Base-by-base conservation (phyloP, 2,888 invertebrate species). In the Brenthis ino region DNA sequence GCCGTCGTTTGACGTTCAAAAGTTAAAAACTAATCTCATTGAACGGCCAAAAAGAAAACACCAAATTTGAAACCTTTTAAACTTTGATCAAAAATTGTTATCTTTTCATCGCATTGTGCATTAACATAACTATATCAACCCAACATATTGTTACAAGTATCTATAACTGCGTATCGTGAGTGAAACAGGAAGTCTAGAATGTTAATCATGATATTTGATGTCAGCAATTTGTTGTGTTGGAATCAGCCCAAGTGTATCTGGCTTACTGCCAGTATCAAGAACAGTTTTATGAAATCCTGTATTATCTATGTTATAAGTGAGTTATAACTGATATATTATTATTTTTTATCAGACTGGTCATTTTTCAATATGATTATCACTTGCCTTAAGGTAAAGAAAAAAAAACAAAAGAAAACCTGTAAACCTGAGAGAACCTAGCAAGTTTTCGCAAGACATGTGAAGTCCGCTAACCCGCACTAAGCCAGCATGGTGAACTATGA, bases 141-240 rank as follows among this genome's bases (percentile, higher is more conserved):
- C 20, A 8, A 16, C 13, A 13, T 54, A 64, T 64, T 63, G 37
- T 63, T 54, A 53, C 61, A 37, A 12, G 6, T 63, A 20, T 28
- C 6, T 16, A 6, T 37, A 14, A 43, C 24, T 24, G 13, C 20
- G 24, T 58, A 60, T 28, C 14, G 48, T 13, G 5, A 33, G 14
- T 58, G 51, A 60, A 57, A 58, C 64, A 50, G 67, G 67, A 67
- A 70, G 58, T 70, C 54, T 64, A 70, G 69, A 71, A 68, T 67
- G 71, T 72, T 75, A 70, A 75, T 75, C 71, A 75, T 57, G 67
- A 72, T 58, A 68, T 70, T 68, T 67, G 64, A 70, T 72, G 72
- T 74, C 72, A 67, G 73, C 73, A 69, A 58, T 69, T 66, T 57
- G 64, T 55, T 67, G 54, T 67, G 64, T 71, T 75, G 75, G 75